These are phyloP conservation scores for Acanthosepion lycidas DNA, from an alignment of 2,888 invertebrate species.

Conservation along the genomic window DNA sequence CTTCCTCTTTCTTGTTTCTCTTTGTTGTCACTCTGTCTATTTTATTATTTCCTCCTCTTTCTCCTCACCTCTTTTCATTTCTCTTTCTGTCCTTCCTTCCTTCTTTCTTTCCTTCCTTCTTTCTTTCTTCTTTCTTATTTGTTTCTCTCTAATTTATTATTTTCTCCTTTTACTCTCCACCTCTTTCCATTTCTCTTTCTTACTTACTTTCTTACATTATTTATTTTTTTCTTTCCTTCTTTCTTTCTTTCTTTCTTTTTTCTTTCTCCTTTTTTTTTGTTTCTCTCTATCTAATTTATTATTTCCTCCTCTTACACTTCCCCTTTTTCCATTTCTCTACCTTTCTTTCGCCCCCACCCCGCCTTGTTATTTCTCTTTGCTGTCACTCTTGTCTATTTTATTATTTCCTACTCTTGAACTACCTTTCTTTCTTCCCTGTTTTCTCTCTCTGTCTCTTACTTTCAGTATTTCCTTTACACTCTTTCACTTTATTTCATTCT, in stretches of 20 bases:
- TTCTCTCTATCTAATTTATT: neutral
- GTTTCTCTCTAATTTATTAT: neutral
- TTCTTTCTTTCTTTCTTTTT: neutral
- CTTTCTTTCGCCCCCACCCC: neutral
- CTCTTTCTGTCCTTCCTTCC: too few relatives aligned
- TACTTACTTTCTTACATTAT: neutral
- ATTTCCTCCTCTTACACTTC: neutral
- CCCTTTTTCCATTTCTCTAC: neutral
- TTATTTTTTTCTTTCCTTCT: neutral
- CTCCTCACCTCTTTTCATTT: neutral
- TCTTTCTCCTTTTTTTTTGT: neutral
- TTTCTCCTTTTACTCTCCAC: neutral
- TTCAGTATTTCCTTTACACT: too few relatives aligned
- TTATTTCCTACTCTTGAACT: neutral
- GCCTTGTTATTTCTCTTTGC: too few relatives aligned
- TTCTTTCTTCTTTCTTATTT: neutral
- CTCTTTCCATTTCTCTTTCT: neutral
- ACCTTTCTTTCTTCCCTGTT: neutral
- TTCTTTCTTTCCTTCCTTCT: neutral
- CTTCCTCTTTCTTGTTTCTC: neutral
- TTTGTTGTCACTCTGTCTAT: neutral
- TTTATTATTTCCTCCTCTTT: neutral
- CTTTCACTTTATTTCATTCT: too few relatives aligned
- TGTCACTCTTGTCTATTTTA: too few relatives aligned
- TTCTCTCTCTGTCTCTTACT: too few relatives aligned